Evolutionary conservation across 2,113 vertebrate species (phyloP).

Genomic region (Gasterosteus aculeatus): DNA sequence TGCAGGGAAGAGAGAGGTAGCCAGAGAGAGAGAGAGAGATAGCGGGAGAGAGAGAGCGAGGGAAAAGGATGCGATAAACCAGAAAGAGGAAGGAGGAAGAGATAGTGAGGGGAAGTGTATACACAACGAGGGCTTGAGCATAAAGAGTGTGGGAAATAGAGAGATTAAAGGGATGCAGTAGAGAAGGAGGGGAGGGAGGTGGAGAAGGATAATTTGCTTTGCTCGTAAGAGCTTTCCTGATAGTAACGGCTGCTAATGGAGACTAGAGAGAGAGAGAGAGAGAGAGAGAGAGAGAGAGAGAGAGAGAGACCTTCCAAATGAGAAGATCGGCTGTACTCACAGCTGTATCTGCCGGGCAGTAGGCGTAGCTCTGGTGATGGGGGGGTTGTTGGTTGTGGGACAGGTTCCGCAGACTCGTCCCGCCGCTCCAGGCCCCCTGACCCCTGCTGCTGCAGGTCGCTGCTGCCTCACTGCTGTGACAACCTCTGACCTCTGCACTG

Average conservation of each 20-base stretch:
- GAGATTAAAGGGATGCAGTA: constrained; percentile 27
- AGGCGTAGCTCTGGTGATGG: constrained; percentile 80
- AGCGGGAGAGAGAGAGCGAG: not conserved
- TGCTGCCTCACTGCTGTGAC: constrained; percentile 84
- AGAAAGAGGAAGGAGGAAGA: not conserved
- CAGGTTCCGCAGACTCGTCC: constrained; percentile 83
- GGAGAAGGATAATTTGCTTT: constrained; percentile 19
- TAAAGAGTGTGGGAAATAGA: constrained; percentile 47
- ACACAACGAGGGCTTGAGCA: constrained; percentile 31
- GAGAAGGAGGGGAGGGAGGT: not conserved
- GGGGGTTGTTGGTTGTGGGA: constrained; percentile 57
- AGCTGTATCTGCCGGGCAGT: constrained; percentile 84
- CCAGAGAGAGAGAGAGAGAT: constrained; percentile 21
- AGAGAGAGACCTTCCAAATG: constrained; percentile 6
- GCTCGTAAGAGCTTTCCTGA: constrained; percentile 35
- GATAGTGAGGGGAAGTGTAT: constrained; percentile 15
- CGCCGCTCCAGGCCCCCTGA: constrained; percentile 81
- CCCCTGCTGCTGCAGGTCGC: constrained; percentile 65
- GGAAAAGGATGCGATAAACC: constrained; percentile 31
- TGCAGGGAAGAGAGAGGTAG: constrained; percentile 24
- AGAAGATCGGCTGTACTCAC: constrained; percentile 79
- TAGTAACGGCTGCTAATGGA: constrained; percentile 24
- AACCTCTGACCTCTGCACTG: constrained; percentile 85
- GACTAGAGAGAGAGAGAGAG: constrained; percentile 17
- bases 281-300: not conserved